phyloP scores from a whole-genome alignment of 2,113 vertebrate species.

The Dromaius novaehollandiae region DNA sequence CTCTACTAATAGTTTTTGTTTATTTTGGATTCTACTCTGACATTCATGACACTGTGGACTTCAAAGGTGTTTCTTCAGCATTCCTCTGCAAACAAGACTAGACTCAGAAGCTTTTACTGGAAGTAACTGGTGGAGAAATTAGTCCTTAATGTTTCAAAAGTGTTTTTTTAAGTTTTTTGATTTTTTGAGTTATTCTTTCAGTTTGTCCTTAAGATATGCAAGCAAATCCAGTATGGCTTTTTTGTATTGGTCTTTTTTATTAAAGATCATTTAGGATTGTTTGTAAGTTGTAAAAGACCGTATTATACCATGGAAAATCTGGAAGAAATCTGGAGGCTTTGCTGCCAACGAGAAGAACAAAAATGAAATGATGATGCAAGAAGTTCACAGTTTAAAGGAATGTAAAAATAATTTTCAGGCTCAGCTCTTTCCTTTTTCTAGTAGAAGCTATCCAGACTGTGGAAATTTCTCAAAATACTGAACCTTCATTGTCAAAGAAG shows the following conservation, averaged over 20 bases:
- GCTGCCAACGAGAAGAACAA: background rate
- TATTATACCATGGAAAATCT: background rate
- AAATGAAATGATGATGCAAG: background rate
- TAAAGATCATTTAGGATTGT: background rate
- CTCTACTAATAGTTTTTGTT: background rate
- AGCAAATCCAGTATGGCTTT: background rate
- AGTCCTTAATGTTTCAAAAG: background rate
- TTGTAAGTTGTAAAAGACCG: background rate
- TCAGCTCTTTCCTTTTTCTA: background rate
- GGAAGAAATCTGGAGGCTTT: background rate
- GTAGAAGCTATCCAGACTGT: background rate
- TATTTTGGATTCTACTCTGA: background rate
- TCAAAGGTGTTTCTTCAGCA: background rate
- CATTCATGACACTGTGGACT: background rate
- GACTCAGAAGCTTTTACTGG: background rate
- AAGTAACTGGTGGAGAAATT: background rate
- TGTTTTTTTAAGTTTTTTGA: background rate
- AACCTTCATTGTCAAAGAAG: background rate
- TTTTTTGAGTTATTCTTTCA: background rate
- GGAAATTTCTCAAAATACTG: background rate
- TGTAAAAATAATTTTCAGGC: background rate
- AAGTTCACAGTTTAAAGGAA: background rate
- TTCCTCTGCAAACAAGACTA: background rate
- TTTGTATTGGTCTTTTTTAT: background rate
- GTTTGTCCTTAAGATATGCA: background rate